Conservation (phyloP, 2,888 invertebrate genomes). For the Phlogophora meticulosa region DNA sequence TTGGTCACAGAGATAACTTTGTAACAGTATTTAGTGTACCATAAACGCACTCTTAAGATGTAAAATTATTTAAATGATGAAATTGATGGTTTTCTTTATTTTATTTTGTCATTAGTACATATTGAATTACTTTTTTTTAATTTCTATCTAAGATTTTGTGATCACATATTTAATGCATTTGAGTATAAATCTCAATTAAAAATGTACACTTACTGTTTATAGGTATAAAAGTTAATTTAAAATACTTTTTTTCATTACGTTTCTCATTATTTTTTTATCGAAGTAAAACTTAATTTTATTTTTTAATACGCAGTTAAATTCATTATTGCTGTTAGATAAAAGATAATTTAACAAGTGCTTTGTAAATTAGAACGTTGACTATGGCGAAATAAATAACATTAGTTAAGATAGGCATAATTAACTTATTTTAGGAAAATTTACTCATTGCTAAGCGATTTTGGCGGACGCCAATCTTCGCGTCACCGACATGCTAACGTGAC, state of each 20-base stretch:
- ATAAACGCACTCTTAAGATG: too few relatives aligned
- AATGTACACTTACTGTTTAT: slow-evolving; percentile 27
- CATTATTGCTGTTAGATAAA: slow-evolving; percentile 20
- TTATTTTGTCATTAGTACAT: too few relatives aligned
- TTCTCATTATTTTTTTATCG: slow-evolving; percentile 50
- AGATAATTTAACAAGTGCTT: slow-evolving; percentile 14
- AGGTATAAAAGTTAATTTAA: slow-evolving; percentile 24
- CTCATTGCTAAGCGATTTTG: too few relatives aligned
- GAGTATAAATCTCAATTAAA: slow-evolving; percentile 28
- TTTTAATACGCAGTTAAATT: slow-evolving; percentile 20
- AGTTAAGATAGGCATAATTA: not conserved
- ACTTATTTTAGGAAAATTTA: not conserved
- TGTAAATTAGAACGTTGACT: slow-evolving; percentile 12
- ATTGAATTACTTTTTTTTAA: too few relatives aligned
- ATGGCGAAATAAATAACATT: not conserved
- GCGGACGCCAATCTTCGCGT: too few relatives aligned
- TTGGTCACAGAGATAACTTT: too few relatives aligned
- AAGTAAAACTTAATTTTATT: slow-evolving; percentile 25
- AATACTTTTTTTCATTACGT: slow-evolving; percentile 36
- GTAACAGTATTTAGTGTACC: too few relatives aligned
- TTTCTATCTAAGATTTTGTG: too few relatives aligned
- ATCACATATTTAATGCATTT: slow-evolving; percentile 5
- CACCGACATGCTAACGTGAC: too few relatives aligned
- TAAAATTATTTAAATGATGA: too few relatives aligned
- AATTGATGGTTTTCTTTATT: too few relatives aligned